These are phyloP conservation scores for Halcyon leucocephala DNA, from an alignment of 2,797 vertebrate species.

Conservation along the genomic window DNA sequence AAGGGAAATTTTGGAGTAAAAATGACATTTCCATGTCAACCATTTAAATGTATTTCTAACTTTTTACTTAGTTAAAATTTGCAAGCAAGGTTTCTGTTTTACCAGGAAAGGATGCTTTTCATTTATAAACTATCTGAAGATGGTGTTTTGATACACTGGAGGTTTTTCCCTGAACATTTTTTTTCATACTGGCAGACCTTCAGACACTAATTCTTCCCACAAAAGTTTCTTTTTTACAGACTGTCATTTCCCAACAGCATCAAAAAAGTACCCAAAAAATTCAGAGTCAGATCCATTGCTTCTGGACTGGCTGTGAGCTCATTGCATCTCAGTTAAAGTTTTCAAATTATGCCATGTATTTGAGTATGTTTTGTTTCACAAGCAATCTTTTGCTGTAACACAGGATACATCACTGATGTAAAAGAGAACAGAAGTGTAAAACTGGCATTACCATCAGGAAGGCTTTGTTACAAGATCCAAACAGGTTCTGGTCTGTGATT, in stretches of 20 bases:
- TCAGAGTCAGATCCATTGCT: background rate
- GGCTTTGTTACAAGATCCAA: background rate
- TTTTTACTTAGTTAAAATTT: background rate
- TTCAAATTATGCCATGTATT: background rate
- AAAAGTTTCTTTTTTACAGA: background rate
- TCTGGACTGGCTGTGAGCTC: background rate
- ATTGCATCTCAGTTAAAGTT: background rate
- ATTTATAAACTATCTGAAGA: background rate
- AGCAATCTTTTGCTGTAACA: background rate
- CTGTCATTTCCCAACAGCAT: background rate
- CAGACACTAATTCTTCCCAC: background rate
- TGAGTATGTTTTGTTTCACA: background rate
- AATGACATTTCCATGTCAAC: background rate
- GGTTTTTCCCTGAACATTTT: background rate
- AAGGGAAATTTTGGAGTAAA: background rate
- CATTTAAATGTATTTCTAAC: background rate
- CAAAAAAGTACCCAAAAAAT: slow-evolving; percentile 5
- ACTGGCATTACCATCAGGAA: background rate
- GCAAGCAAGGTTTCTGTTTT: background rate
- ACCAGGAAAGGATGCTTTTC: background rate
- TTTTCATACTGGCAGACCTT: background rate
- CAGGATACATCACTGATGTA: background rate
- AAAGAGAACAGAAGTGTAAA: background rate
- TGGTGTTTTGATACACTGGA: background rate
- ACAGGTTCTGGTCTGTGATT: background rate